Evolutionary conservation across 2,797 vertebrate genomes (phyloP).

Genomic region (Aotus griseimembra): DNA sequence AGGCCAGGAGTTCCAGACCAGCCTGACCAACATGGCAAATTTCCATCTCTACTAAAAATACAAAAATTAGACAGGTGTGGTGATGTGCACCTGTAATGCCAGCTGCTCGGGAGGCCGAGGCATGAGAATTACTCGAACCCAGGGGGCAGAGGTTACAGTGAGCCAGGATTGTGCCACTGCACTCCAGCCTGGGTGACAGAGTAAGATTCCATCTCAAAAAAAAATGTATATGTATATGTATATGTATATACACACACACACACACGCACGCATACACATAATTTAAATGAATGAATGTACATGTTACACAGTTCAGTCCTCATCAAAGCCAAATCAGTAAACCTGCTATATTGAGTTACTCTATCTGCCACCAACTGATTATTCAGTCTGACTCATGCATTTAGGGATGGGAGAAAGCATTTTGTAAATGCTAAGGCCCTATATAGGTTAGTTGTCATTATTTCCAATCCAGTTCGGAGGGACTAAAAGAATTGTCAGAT

Average conservation of each 20-base stretch:
- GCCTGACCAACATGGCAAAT: not conserved
- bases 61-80: not conserved
- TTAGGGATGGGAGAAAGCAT: not conserved
- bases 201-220: not conserved
- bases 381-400: not conserved
- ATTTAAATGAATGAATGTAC: not conserved
- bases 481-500: not conserved
- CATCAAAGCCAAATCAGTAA: not conserved
- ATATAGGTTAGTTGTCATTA: not conserved
- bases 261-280: not conserved
- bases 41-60: not conserved
- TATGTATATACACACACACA: too few species aligned
- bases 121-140: not conserved
- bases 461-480: not conserved
- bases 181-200: not conserved
- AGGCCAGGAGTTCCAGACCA: not conserved
- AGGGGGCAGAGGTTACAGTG: not conserved
- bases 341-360: not conserved
- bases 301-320: not conserved
- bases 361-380: not conserved
- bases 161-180: not conserved
- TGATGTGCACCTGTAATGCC: not conserved
- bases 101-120: not conserved
- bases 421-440: not conserved
- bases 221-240: fast-evolving